Evolutionary conservation across 2,113 vertebrate species (phyloP).

Genomic region (Leucopternis melanops): DNA sequence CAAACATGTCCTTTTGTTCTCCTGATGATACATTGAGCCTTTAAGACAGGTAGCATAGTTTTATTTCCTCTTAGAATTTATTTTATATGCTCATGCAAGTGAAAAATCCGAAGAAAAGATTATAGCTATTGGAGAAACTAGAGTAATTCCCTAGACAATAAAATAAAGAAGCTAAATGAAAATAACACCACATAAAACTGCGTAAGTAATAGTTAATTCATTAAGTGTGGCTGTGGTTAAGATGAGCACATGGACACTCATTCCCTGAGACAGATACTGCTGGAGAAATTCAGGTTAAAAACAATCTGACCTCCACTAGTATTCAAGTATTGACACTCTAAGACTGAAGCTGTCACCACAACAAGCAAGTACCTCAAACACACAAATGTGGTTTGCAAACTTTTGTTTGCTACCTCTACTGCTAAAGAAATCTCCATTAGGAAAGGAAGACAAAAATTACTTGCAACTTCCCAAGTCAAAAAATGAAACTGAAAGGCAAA

Average conservation of each 20-base stretch:
- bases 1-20: background rate
- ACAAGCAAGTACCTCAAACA: background rate
- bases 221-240: background rate
- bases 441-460: background rate
- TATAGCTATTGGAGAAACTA: background rate
- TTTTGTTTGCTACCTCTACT: background rate
- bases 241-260: background rate
- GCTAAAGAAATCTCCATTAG: background rate
- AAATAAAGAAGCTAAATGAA: background rate
- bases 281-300: background rate
- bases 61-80: background rate
- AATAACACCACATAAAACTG: background rate
- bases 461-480: background rate
- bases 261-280: background rate
- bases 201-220: background rate
- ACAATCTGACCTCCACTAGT: background rate
- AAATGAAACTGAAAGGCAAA: background rate
- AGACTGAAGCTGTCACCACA: background rate
- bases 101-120: background rate
- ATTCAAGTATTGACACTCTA: background rate
- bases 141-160: background rate
- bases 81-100: background rate
- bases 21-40: background rate
- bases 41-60: background rate
- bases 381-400: background rate